These are phyloP conservation scores for Selenia dentaria DNA, from an alignment of 2,888 invertebrate species.

Conservation along the genomic window DNA sequence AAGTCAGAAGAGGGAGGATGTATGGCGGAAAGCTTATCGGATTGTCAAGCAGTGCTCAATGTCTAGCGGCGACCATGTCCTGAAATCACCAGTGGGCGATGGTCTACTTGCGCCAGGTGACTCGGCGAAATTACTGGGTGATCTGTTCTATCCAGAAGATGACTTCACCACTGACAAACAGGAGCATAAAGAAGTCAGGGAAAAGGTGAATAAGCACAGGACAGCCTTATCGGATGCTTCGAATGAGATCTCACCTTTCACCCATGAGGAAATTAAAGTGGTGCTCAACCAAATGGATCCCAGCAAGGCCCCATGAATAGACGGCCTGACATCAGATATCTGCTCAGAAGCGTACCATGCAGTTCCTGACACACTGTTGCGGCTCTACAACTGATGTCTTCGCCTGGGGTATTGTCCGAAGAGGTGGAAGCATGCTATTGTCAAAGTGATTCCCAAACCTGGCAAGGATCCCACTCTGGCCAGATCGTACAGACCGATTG, in stretches of 20 bases:
- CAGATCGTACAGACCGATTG: no score
- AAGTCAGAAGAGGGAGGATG: not conserved
- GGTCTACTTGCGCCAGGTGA: no score
- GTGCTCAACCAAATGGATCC: not conserved
- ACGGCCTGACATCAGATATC: constrained; percentile 10
- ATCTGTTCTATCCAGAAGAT: no score
- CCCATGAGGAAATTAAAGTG: not conserved
- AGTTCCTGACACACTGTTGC: no score
- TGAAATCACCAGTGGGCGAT: no score
- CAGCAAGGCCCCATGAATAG: not conserved
- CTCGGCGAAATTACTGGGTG: no score
- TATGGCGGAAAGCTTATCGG: not conserved
- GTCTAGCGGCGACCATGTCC: no score
- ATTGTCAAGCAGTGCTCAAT: not conserved
- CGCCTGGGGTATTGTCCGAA: not conserved
- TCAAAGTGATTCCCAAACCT: not conserved
- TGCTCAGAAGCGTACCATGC: not conserved
- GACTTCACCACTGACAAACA: no score
- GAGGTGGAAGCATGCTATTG: not conserved
- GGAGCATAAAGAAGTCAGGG: no score
- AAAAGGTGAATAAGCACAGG: no score
- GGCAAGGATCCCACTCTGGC: not conserved
- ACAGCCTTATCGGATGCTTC: no score
- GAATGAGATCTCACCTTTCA: not conserved
- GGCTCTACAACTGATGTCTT: not conserved